Evolutionary conservation across 2,888 invertebrate genomes (phyloP).

Genomic region (Sinopyrophorus schimmeli): DNA sequence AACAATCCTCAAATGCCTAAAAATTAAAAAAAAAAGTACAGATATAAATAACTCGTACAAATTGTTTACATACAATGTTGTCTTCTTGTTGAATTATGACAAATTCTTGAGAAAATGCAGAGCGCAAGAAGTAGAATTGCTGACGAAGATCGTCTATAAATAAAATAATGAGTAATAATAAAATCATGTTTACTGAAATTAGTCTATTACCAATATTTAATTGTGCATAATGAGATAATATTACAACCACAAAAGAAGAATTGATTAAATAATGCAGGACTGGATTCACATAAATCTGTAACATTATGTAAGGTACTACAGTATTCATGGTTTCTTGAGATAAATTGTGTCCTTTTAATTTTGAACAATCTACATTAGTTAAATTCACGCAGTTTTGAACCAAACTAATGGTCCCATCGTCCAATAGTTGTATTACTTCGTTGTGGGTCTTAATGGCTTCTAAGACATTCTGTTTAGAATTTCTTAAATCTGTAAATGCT

Average conservation of each 20-base stretch:
- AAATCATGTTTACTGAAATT: conserved; percentile 8
- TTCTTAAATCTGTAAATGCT: conserved; percentile 50
- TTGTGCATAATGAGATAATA: conserved; percentile 46
- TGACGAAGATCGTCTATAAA: conserved; percentile 57
- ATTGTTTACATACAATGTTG: conserved; percentile 58
- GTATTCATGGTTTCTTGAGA: conserved; percentile 68
- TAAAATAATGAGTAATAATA: conserved; percentile 26
- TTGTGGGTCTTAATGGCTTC: conserved; percentile 65
- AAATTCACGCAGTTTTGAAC: conserved; percentile 54
- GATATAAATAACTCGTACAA: no score
- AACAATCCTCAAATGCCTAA: conserved; percentile 56
- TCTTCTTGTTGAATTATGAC: conserved; percentile 59
- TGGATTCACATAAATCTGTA: conserved; percentile 79
- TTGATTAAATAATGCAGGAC: conserved; percentile 70
- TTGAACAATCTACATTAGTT: conserved; percentile 55
- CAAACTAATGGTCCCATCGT: conserved; percentile 50
- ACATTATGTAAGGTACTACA: conserved; percentile 70
- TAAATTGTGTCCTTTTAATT: conserved; percentile 68
- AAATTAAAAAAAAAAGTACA: conserved; percentile 33
- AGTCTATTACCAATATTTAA: conserved; percentile 48
- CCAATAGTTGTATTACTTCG: conserved; percentile 56
- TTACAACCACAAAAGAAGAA: conserved; percentile 62
- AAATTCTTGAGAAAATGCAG: conserved; percentile 67
- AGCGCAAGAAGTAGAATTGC: conserved; percentile 58
- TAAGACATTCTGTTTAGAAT: conserved; percentile 57